Conservation (phyloP, 2,113 vertebrate genomes). For the Nannospalax galili region DNA sequence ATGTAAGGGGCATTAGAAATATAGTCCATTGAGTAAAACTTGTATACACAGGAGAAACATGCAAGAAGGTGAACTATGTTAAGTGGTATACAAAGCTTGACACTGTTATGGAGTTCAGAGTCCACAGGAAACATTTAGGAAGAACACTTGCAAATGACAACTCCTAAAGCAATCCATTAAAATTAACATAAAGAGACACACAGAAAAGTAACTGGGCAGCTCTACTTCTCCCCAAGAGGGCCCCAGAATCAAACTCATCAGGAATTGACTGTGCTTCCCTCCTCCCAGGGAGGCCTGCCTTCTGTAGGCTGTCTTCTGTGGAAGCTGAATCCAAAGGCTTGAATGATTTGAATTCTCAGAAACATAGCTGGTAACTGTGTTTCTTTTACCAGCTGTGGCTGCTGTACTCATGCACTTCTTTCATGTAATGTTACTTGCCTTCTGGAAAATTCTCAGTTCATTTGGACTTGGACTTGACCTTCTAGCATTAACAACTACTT, state of each 20-base stretch:
- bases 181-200: not conserved
- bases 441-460: slow-evolving; percentile 39
- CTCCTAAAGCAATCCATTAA: slow-evolving; percentile 6
- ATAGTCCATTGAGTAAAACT: not conserved
- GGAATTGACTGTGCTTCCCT: slow-evolving; percentile 41
- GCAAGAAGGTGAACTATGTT: not conserved
- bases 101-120: not conserved
- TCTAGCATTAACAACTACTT: slow-evolving; percentile 46
- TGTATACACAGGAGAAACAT: not conserved
- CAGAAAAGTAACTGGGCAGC: slow-evolving; percentile 44
- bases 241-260: slow-evolving; percentile 38
- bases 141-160: slow-evolving; percentile 20
- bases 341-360: slow-evolving; percentile 23
- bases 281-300: not conserved
- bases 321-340: not conserved
- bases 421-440: slow-evolving; percentile 20
- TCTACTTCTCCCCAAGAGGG: not conserved
- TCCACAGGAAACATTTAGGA: slow-evolving; percentile 34
- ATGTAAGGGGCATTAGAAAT: slow-evolving; percentile 40
- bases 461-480: slow-evolving; percentile 23
- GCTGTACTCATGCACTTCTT: slow-evolving; percentile 35
- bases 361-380: not conserved
- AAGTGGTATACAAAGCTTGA: not conserved
- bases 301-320: slow-evolving; percentile 28
- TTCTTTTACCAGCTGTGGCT: slow-evolving; percentile 19